Evolutionary conservation across 2,797 vertebrate genomes (phyloP).

Genomic region (Intellagama lesueurii): DNA sequence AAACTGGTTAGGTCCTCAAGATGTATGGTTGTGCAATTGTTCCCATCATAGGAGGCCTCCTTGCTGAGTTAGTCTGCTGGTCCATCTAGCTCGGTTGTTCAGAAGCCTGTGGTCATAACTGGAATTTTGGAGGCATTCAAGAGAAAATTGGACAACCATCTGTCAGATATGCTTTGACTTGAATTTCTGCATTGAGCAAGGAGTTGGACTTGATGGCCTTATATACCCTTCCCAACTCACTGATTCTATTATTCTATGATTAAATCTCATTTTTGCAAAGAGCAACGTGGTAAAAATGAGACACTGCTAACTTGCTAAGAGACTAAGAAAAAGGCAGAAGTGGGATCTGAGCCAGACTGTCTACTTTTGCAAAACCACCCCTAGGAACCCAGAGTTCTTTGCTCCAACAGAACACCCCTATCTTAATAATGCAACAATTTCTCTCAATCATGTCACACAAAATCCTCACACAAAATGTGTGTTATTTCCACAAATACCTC

Average conservation of each 20-base stretch:
- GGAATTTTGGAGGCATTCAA: not conserved
- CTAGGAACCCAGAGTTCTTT: not conserved
- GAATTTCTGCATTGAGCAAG: no score
- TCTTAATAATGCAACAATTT: not conserved
- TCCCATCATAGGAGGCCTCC: not conserved
- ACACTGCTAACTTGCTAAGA: not conserved
- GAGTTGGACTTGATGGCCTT: no score
- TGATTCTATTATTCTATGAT: no score
- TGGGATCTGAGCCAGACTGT: not conserved
- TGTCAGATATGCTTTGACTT: not conserved
- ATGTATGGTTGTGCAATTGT: not conserved
- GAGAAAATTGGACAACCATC: not conserved
- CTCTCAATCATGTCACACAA: not conserved
- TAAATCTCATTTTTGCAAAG: not conserved
- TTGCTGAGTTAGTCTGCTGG: not conserved
- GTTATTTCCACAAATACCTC: not conserved
- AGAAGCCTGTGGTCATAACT: not conserved
- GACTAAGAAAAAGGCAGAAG: not conserved
- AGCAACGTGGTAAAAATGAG: not conserved
- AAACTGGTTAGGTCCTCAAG: no score
- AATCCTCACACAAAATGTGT: not conserved
- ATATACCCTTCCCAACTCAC: no score
- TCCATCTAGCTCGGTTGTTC: not conserved
- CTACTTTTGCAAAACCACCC: not conserved
- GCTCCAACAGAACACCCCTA: not conserved